These are phyloP conservation scores for Oryzias melastigma DNA, from an alignment of 2,113 vertebrate genomes.

Conservation along the genomic window DNA sequence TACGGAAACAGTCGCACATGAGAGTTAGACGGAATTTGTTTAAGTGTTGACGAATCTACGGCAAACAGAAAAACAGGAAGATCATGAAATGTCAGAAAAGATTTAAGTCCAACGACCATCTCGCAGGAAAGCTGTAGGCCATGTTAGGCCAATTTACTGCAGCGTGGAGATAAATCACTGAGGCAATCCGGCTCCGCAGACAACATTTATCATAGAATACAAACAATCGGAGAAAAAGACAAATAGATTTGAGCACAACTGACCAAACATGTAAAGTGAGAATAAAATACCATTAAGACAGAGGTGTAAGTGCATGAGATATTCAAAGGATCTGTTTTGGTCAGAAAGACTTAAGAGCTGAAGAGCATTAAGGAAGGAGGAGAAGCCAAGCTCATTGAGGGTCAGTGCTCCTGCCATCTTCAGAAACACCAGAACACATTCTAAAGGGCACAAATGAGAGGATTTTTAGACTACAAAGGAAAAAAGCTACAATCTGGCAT, in stretches of 20 bases:
- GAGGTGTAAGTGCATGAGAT: background rate
- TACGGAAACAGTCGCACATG: background rate
- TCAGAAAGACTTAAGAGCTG: slow-evolving; percentile 3
- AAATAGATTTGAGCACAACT: slow-evolving; percentile 4
- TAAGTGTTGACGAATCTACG: slow-evolving; percentile 1
- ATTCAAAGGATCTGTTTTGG: background rate
- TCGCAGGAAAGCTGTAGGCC: slow-evolving; percentile 2
- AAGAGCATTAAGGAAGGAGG: slow-evolving; percentile 2
- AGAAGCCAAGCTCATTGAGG: slow-evolving; percentile 9
- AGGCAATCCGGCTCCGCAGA: slow-evolving; percentile 12
- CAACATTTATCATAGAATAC: slow-evolving; percentile 19
- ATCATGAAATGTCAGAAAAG: slow-evolving; percentile 12
- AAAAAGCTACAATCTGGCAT: background rate
- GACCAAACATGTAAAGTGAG: slow-evolving; percentile 7
- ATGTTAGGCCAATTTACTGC: slow-evolving; percentile 19
- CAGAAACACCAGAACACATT: background rate
- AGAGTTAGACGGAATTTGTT: background rate
- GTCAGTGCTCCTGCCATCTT: slow-evolving; percentile 13
- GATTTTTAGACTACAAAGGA: background rate
- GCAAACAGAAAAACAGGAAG: slow-evolving; percentile 17
- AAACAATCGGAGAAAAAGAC: slow-evolving; percentile 1
- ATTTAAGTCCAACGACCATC: slow-evolving; percentile 8
- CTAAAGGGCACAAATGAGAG: background rate
- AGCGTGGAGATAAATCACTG: slow-evolving; percentile 27
- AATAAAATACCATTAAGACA: slow-evolving; percentile 13